Evolutionary conservation across 1,140 invertebrate genomes (phyloP).

Genomic region (Drosophila aff.): DNA sequence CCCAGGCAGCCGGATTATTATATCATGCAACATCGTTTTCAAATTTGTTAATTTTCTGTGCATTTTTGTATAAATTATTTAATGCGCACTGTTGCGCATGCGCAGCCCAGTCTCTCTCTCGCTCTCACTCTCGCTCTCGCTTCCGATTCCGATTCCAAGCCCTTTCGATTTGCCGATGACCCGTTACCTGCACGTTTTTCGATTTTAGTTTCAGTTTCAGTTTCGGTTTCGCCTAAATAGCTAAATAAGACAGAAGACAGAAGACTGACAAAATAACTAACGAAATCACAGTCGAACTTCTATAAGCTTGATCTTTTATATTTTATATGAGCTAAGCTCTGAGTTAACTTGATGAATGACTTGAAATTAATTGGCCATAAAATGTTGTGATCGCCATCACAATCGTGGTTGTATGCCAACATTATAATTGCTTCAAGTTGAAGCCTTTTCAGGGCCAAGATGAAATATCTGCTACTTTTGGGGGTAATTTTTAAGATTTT

Average conservation of each 20-base stretch:
- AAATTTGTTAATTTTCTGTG: slow-evolving; percentile 77
- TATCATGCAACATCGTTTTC: slow-evolving; percentile 74
- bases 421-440: slow-evolving; percentile 7
- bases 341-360: slow-evolving; percentile 1
- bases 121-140: too few species aligned
- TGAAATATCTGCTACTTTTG: background rate
- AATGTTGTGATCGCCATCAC: slow-evolving; percentile 10
- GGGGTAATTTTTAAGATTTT: background rate
- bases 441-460: slow-evolving; percentile 6
- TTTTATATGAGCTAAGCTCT: background rate
- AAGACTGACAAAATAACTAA: background rate
- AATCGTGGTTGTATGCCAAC: background rate
- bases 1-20: slow-evolving; percentile 57
- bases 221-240: slow-evolving; percentile 27
- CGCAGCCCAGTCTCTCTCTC: slow-evolving; percentile 11
- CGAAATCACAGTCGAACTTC: slow-evolving; percentile 18
- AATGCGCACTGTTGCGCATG: slow-evolving; percentile 76
- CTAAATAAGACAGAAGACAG: slow-evolving; percentile 5
- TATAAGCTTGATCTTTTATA: background rate
- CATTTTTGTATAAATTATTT: slow-evolving; percentile 82
- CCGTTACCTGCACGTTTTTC: slow-evolving; percentile 51
- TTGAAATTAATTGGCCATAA: slow-evolving; percentile 9
- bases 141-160: slow-evolving; percentile 1
- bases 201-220: slow-evolving; percentile 19
- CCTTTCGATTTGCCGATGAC: slow-evolving; percentile 32